phyloP scores from a whole-genome alignment of 2,888 invertebrate species.

The Dioctria linearis region DNA sequence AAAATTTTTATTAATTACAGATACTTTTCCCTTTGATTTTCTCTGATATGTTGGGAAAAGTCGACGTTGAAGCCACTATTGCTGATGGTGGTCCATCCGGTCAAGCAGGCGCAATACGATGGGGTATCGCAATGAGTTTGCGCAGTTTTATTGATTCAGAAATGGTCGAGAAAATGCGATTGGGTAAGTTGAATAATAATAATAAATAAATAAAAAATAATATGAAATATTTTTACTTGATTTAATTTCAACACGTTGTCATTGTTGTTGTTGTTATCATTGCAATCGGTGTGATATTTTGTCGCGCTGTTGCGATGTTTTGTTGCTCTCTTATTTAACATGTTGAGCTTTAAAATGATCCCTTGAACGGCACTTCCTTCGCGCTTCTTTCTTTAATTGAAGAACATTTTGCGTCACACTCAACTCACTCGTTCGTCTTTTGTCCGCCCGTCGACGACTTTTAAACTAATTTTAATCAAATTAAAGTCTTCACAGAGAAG shows the following conservation, averaged over 20 bases:
- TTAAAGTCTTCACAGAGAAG: constrained; percentile 1
- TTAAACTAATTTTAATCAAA: constrained; percentile 44
- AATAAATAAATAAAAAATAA: not conserved
- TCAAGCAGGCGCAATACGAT: constrained; percentile 91
- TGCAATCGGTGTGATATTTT: not conserved
- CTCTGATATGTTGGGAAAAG: constrained; percentile 80
- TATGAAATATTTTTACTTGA: no score
- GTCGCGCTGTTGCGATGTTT: no score
- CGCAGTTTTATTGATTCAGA: constrained; percentile 86
- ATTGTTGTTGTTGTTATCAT: not conserved
- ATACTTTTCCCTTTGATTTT: constrained; percentile 89
- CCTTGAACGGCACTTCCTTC: constrained; percentile 8
- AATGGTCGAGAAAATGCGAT: constrained; percentile 86
- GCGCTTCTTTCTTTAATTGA: constrained; percentile 28
- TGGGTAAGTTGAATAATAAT: constrained; percentile 75
- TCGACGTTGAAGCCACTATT: constrained; percentile 87
- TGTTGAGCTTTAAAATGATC: constrained; percentile 50
- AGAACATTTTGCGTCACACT: constrained; percentile 42
- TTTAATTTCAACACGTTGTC: no score
- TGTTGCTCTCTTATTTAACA: constrained; percentile 57
- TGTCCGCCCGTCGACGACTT: constrained; percentile 10
- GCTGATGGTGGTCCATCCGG: constrained; percentile 82
- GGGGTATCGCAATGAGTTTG: constrained; percentile 88
- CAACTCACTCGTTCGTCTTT: constrained; percentile 35
- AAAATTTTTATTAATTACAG: constrained; percentile 71